Evolutionary conservation across 92 coral and sea anemone genomes (phyloP), one percentile per base, ranked within the genome.

Genomic region (Phymanthus crucifer): DNA sequence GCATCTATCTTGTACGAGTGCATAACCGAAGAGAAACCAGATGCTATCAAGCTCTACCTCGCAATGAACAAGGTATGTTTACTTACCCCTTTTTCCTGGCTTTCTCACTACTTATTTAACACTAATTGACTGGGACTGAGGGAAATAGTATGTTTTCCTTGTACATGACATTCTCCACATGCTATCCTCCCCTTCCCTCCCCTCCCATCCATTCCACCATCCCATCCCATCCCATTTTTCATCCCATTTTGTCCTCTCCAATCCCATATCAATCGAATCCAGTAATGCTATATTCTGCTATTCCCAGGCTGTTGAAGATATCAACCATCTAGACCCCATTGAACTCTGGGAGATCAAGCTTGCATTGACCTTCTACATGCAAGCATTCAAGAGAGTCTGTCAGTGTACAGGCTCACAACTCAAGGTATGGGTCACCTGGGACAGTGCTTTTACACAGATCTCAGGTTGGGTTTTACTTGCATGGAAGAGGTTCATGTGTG

Each of bases 11-110:
- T 95, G 78, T 83, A 94, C 74, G 95, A 95, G 75, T 90, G 96
- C 79, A 97, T 95, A 32, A 93, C 95, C 32, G 94, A 93, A 45
- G 99, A 95, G 66, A 95, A 91, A 77, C 97, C 96, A 3, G 91
- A 90, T 18, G 91, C 94, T 46, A 90, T 93, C 26, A 87, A 80
- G 57, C 74, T 88, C 65, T 87, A 93, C 76, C 73, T 89, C 73
- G 84, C 90, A 61, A 87, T 95, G 73, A 89, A 92, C 69, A 84
- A 89, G 93, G 99, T 93, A 84, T n/a, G n/a, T 43, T 80, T 47
- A 21, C 38, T 68, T 33, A 50, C 35, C 1, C 23, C 40, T 11
- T 3, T 76, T 75, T n/a, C 5, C 40, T 32, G 24, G 33, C 11
- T 17, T 3, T 3, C 26, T 31, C 18, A 3, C 29, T 19, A 10